Evolutionary conservation across 2,113 vertebrate genomes (phyloP).

Genomic region (Prunella himalayana): DNA sequence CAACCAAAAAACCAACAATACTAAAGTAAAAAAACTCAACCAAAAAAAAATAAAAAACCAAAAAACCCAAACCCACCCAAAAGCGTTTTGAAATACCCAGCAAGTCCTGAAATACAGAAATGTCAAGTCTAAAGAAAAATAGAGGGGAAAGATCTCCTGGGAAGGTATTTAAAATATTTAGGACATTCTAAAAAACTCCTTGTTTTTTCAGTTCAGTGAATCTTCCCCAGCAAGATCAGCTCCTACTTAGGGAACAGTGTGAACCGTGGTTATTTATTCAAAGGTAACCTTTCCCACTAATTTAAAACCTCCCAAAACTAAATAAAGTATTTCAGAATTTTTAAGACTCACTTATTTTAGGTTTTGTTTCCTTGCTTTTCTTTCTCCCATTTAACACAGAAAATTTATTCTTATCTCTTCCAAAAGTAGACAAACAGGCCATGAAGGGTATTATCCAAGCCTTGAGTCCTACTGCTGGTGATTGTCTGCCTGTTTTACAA

Average conservation of each 20-base stretch:
- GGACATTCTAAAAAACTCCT: not conserved
- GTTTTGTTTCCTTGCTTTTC: not conserved
- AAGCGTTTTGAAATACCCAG: not conserved
- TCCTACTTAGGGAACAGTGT: not conserved
- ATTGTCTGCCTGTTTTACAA: not conserved
- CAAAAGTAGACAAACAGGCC: not conserved
- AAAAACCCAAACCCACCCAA: not conserved
- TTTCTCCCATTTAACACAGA: not conserved
- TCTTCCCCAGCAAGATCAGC: not conserved
- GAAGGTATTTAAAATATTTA: constrained; percentile 3
- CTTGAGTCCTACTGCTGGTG: not conserved
- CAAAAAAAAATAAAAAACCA: not conserved
- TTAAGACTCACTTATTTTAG: not conserved
- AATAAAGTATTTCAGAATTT: not conserved
- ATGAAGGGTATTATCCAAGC: not conserved
- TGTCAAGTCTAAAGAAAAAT: not conserved
- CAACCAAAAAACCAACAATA: not conserved
- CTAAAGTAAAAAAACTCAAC: not conserved
- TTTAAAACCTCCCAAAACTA: not conserved
- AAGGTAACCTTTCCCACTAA: not conserved
- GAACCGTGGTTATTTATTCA: not conserved
- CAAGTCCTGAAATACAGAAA: not conserved
- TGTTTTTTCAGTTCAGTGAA: not conserved
- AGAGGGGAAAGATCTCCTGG: not conserved
- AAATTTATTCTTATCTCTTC: not conserved